Conservation (phyloP, 2,888 invertebrate species). For the Cantharis rustica region DNA sequence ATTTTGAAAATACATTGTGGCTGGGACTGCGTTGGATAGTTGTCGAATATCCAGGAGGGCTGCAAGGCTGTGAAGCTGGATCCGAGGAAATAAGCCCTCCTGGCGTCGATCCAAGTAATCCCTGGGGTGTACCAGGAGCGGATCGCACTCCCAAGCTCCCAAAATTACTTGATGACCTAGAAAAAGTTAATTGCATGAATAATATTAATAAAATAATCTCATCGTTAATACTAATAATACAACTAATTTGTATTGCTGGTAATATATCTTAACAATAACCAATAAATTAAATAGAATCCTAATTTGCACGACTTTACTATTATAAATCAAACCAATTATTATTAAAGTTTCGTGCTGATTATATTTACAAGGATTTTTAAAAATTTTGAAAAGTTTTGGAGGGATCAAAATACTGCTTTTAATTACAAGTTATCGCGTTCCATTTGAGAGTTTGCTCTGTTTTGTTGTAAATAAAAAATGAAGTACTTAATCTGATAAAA, state of each 20-base stretch:
- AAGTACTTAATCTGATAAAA: not conserved
- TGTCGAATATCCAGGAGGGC: slow-evolving; percentile 47
- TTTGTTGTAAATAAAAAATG: not conserved
- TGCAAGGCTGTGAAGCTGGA: slow-evolving; percentile 47
- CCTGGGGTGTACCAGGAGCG: slow-evolving; percentile 71
- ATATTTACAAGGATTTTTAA: not conserved
- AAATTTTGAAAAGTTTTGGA: too few relatives aligned
- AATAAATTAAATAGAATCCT: not conserved
- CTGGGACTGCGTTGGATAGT: slow-evolving; percentile 50
- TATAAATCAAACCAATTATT: too few relatives aligned
- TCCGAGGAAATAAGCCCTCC: slow-evolving; percentile 37
- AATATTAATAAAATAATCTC: not conserved
- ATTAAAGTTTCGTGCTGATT: too few relatives aligned
- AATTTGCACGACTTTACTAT: not conserved
- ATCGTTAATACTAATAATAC: not conserved
- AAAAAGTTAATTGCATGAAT: slow-evolving; percentile 35
- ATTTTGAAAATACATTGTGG: slow-evolving; percentile 52
- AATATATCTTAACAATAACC: not conserved
- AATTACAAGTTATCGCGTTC: too few relatives aligned
- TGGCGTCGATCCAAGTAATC: slow-evolving; percentile 58
- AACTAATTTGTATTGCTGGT: not conserved
- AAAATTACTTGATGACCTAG: slow-evolving; percentile 69
- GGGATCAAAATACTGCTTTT: too few relatives aligned
- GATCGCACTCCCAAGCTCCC: slow-evolving; percentile 67
- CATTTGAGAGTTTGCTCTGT: not conserved